phyloP scores from a whole-genome alignment of 1,140 invertebrate species.

The Periplaneta americana region DNA sequence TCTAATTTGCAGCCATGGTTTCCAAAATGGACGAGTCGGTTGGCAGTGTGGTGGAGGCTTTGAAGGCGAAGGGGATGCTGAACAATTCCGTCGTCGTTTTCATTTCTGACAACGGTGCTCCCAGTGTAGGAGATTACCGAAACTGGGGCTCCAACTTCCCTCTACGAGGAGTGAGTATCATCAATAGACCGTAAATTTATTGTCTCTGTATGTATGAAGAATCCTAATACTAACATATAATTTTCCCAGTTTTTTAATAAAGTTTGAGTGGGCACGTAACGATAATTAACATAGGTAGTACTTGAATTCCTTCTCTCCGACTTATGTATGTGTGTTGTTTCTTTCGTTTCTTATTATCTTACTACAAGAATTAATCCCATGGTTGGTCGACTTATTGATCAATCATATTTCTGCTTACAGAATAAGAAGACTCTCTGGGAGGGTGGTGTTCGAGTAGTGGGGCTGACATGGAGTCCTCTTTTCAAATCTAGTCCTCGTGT shows the following conservation, averaged over 20 bases:
- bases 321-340: too few relatives aligned
- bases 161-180: conserved; percentile 39
- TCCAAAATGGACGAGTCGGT: conserved; percentile 45
- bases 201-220: too few relatives aligned
- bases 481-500: conserved; percentile 52
- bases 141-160: conserved; percentile 49
- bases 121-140: conserved; percentile 38
- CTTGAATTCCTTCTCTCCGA: too few relatives aligned
- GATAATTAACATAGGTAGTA: too few relatives aligned
- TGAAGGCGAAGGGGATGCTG: conserved; percentile 33
- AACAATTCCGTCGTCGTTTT: conserved; percentile 39
- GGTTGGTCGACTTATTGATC: background rate
- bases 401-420: conserved; percentile 21
- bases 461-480: conserved; percentile 60
- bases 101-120: conserved; percentile 40
- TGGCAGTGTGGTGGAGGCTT: conserved; percentile 34
- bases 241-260: too few relatives aligned
- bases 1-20: conserved; percentile 43
- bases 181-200: too few relatives aligned
- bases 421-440: conserved; percentile 64
- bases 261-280: too few relatives aligned
- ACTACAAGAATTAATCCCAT: too few relatives aligned
- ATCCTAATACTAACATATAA: too few relatives aligned
- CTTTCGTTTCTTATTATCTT: too few relatives aligned
- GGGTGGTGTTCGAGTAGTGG: conserved; percentile 58